Conservation (phyloP, 2,113 vertebrate species). For the Carassius auratus region DNA sequence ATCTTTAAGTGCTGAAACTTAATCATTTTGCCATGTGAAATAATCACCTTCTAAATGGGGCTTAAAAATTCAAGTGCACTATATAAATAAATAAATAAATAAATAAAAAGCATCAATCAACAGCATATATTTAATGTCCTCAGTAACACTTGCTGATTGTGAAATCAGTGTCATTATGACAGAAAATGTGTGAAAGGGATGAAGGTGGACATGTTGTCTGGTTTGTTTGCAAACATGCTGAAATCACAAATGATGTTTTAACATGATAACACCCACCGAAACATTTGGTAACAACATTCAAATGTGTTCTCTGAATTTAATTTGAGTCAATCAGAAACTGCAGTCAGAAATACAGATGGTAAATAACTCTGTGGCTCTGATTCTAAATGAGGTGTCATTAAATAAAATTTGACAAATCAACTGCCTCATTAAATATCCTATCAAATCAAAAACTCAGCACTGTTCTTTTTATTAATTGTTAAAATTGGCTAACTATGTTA, state of each 20-base stretch:
- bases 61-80: not conserved
- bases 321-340: not conserved
- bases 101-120: not conserved
- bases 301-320: not conserved
- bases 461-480: too few relatives aligned
- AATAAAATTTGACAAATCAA: not conserved
- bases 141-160: conserved; percentile 20
- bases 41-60: not conserved
- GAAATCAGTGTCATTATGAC: conserved; percentile 41
- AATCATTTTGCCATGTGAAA: not conserved
- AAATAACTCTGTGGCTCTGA: not conserved
- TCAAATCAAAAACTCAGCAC: not conserved
- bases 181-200: conserved; percentile 2
- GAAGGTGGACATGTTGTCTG: not conserved
- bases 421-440: not conserved
- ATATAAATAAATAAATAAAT: not conserved
- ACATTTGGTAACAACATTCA: not conserved
- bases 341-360: not conserved
- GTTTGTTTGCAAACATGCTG: conserved; percentile 16
- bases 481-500: not conserved
- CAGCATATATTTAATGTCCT: conserved; percentile 14
- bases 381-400: not conserved
- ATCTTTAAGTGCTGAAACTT: conserved; percentile 18
- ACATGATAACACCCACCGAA: not conserved
- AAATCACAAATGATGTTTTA: not conserved